Percentiles rank a stretch among this genome's conserved stretches.
Conservation (phyloP, 2,797 vertebrate species). For the Merluccius polli region DNA sequence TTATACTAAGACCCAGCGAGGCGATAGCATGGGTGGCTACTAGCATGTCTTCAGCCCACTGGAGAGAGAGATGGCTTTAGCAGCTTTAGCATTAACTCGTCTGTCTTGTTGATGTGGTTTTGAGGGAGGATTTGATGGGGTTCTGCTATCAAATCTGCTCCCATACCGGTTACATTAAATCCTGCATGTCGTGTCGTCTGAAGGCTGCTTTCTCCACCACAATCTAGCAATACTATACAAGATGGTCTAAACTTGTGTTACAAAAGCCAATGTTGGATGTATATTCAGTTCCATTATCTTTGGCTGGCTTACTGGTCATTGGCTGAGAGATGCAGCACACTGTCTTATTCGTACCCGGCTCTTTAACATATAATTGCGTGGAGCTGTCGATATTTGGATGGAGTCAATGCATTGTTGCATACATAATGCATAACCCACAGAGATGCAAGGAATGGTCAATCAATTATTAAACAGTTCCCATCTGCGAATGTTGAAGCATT, state of each 20-base stretch:
- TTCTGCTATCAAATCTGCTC: too few species aligned
- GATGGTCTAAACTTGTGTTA: neutral
- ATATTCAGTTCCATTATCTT: too few species aligned
- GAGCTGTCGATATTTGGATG: conserved; percentile 9
- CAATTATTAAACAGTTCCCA: conserved; percentile 10
- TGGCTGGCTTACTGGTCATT: too few species aligned
- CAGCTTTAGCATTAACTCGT: conserved; percentile 23
- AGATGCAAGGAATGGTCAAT: neutral
- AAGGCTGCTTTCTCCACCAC: neutral
- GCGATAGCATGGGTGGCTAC: neutral
- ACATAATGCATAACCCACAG: neutral
- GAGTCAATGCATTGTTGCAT: conserved; percentile 6
- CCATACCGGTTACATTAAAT: too few species aligned
- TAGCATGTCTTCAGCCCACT: conserved; percentile 9
- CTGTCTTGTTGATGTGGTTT: conserved; percentile 15
- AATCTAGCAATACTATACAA: neutral
- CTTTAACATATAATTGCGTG: conserved; percentile 2
- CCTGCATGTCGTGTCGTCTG: neutral
- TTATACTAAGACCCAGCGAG: neutral
- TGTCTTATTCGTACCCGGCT: neutral
- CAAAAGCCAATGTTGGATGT: too few species aligned
- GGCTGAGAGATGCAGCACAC: neutral
- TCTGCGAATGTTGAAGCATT: neutral
- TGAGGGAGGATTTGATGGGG: conserved; percentile 16
- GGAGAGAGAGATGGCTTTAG: conserved; percentile 14